Evolutionary conservation across 2,888 invertebrate species (phyloP), one percentile per base, ranked within the genome.

Genomic region (Incurvaria masculella): DNA sequence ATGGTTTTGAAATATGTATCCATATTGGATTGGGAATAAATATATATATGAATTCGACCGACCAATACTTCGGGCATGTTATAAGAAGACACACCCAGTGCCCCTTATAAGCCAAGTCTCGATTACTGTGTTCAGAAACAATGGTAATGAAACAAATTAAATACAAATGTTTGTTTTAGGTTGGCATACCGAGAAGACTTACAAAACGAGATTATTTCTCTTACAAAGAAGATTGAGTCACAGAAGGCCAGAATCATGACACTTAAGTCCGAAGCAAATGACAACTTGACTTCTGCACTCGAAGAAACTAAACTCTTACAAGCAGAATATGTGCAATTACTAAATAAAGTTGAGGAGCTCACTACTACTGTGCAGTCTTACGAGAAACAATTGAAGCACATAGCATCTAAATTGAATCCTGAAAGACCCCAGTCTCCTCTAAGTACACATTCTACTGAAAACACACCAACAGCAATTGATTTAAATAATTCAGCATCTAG

Each of bases 151-250:
- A n/a, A n/a, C n/a, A n/a, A n/a, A n/a, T n/a, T n/a, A n/a, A n/a
- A n/a, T n/a, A 23, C 23, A 23, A 6, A 23, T 23, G 4, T 33
- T 33, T 33, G 14, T 53, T 46, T 61, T 65, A 83, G 82, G 69
- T 80, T 94, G 59, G 89, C 94, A 2, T 91, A 90, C 55, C 81
- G 91, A 52, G 94, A 92, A 72, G 94, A 93, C 64, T 66, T 93
- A 4, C 89, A 91, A 62, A 84, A 88, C 60, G 91, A 88, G 59
- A 82, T 86, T 48, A 75, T 84, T n/a, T 79, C 84, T 20, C 71
- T 88, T 19, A 70, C 79, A 0, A 80, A 82, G 56, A 84, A 84
- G 62, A 85, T 89, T 5, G 87, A 89, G 50, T 73, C 82, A 10
- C 79, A 88, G 60, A 84, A 84, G 62, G 70, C 74, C 6, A 80